phyloP scores from a whole-genome alignment of 2,113 vertebrate genomes.

The Gymnorhina tibicen region DNA sequence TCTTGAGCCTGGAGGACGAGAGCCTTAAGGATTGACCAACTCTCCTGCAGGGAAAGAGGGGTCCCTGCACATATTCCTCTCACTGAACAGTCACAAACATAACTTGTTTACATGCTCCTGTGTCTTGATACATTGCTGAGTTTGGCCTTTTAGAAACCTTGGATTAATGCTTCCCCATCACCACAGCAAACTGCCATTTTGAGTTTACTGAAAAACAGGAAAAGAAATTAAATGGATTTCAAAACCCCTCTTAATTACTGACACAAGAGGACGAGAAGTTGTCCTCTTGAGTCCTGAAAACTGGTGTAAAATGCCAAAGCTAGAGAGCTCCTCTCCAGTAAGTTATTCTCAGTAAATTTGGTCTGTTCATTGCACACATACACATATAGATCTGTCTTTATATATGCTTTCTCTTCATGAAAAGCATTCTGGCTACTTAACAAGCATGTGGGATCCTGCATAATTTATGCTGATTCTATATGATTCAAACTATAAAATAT shows the following conservation, averaged over 20 bases:
- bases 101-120: background rate
- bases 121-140: background rate
- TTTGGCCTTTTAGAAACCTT: background rate
- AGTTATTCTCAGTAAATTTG: slow-evolving; percentile 20
- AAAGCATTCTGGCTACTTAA: slow-evolving; percentile 36
- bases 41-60: background rate
- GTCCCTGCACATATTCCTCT: background rate
- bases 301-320: background rate
- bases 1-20: background rate
- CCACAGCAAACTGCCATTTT: background rate
- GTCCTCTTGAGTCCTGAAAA: slow-evolving; percentile 4
- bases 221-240: background rate
- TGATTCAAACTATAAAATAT: slow-evolving; percentile 27
- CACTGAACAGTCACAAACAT: background rate
- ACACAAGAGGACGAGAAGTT: background rate
- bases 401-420: background rate
- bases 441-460: slow-evolving; percentile 33
- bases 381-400: slow-evolving; percentile 11
- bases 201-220: background rate
- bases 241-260: background rate
- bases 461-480: slow-evolving; percentile 45
- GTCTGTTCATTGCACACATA: background rate
- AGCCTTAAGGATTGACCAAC: background rate
- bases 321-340: background rate
- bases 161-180: background rate